Conservation (phyloP, 2,113 vertebrate genomes). For the Pseudorasbora parva region DNA sequence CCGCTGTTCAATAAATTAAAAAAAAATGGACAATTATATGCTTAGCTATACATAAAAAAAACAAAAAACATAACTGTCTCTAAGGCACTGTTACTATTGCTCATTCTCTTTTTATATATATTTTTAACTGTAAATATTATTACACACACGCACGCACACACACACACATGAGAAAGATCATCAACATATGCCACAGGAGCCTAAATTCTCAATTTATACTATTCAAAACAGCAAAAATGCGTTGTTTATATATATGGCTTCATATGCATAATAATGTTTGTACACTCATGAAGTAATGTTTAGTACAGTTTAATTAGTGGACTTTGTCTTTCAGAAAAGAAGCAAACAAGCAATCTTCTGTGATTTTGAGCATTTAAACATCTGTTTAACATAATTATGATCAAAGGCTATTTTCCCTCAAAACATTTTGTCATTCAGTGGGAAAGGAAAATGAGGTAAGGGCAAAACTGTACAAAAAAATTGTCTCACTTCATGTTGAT, state of each 20-base stretch:
- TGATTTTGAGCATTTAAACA: neutral
- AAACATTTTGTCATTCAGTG: neutral
- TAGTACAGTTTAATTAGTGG: neutral
- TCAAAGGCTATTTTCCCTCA: neutral
- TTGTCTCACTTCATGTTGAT: neutral
- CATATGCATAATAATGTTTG: neutral
- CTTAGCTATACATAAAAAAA: neutral
- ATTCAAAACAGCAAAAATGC: neutral
- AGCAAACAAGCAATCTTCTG: slow-evolving; percentile 5
- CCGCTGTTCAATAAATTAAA: neutral
- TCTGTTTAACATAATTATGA: neutral
- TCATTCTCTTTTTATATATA: too few species aligned
- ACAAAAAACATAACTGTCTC: neutral
- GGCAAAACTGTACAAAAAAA: neutral
- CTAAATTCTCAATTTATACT: neutral
- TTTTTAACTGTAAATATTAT: neutral
- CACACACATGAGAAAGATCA: too few species aligned
- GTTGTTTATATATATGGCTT: neutral
- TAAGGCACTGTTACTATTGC: too few species aligned
- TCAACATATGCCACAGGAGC: neutral
- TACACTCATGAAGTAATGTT: neutral
- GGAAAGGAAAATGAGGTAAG: slow-evolving; percentile 9
- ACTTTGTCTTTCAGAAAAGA: neutral
- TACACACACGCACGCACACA: too few species aligned
- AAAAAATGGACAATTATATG: neutral